These are phyloP conservation scores for Phylloscopus collybita DNA, from an alignment of 2,797 vertebrate species.

Conservation along the genomic window DNA sequence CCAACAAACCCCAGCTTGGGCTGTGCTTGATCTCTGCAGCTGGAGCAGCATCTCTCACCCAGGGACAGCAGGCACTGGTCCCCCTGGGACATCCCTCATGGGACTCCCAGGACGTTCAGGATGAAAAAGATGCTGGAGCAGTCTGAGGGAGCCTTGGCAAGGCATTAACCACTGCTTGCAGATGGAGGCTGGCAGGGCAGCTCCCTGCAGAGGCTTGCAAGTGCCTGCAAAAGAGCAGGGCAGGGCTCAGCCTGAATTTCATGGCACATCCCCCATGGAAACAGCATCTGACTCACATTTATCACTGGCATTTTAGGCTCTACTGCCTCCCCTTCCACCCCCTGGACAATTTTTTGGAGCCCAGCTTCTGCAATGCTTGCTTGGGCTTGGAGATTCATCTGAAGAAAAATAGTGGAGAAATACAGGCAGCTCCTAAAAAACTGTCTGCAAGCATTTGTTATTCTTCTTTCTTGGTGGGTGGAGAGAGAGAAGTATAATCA, in stretches of 20 bases:
- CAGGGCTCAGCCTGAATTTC: not conserved
- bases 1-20: not conserved
- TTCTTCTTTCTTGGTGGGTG: not conserved
- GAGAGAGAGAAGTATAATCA: not conserved
- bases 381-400: not conserved
- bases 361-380: not conserved
- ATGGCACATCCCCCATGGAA: not conserved
- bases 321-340: rapidly evolving
- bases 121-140: not conserved
- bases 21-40: rapidly evolving
- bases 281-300: not conserved
- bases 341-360: not conserved
- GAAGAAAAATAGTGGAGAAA: not conserved
- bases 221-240: not conserved
- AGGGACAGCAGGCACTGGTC: not conserved
- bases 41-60: not conserved
- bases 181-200: not conserved
- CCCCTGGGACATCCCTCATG: not conserved
- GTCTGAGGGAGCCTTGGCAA: not conserved
- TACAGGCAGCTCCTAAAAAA: not conserved
- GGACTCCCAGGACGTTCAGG: not conserved
- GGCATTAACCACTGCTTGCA: not conserved
- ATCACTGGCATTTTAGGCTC: not conserved
- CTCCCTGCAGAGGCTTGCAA: not conserved
- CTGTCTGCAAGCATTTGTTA: not conserved